Base-by-base conservation (phyloP, 2,113 vertebrate species). In the Arothron firmamentum region DNA sequence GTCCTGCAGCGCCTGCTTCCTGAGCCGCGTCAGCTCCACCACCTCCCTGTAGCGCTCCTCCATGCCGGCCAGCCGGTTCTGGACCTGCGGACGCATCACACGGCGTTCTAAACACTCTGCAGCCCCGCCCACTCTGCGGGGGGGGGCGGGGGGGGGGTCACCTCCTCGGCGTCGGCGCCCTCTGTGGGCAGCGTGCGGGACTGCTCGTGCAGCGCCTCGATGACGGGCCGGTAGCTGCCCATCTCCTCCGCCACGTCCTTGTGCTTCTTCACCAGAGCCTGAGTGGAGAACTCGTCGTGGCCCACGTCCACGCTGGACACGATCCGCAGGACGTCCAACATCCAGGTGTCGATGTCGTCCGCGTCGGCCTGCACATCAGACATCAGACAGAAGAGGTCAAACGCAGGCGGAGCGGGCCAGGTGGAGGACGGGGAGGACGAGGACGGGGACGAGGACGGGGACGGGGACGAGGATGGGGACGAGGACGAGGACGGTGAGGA, bases 11-110 rank as follows among this genome's bases (percentile, higher is more conserved):
- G 96, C 96, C 83, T 99, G 96, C 67, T 97, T 98, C 57, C 97
- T 88, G 59, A 98, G 91, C 18, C 93, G 85, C 0, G 95, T 94
- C 76, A 98, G 90, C 87, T 99, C 97, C 0, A 89, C 92, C 73
- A 99, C 93, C 82, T 99, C 97, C 71, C 92, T 93, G 75, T 97
- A 99, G 0, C 96, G 92, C 80, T 98, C 96, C 88, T 99, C 97
- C 0, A 98, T 95, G 69, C 95, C 96, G 0, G 93, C 88, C 79
- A 99, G 87, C 3, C 97, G 86, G 57, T 77, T 77, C 69, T 74
- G 79, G 0, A 89, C 79, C 85, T 88, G 70, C 31, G 25, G 1
- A 21, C 6, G 6, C 57, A 21, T 3, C 0, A 42, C 12, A 16
- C 6, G 18, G 47, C 10, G n/a, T 11, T n/a, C 18, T 9, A n/a